A percentile compares a stretch with the other conserved stretches of the same genome.
Conservation (phyloP, 1,140 invertebrate species). For the Coptotermes formosanus region DNA sequence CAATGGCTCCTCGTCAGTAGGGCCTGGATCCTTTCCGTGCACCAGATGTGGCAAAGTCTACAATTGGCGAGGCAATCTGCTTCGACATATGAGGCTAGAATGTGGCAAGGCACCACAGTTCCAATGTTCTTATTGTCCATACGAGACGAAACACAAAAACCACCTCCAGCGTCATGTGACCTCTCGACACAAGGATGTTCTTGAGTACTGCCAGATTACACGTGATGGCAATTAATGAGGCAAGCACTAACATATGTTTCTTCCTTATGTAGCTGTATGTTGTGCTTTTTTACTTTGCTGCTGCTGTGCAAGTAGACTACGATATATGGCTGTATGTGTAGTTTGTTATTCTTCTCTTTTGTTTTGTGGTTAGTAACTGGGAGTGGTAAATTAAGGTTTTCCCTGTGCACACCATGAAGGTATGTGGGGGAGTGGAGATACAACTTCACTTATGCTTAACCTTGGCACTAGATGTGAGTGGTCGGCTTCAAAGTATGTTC, state of each 20-base stretch:
- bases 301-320: too few relatives aligned
- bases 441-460: too few relatives aligned
- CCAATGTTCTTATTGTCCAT: conserved; percentile 43
- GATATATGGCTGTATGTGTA: too few relatives aligned
- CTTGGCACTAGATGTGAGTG: too few relatives aligned
- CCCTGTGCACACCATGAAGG: too few relatives aligned
- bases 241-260: background rate
- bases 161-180: background rate
- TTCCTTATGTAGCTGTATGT: background rate
- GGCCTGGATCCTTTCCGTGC: conserved; percentile 22
- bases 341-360: too few relatives aligned
- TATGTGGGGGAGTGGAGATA: too few relatives aligned
- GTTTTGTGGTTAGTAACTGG: too few relatives aligned
- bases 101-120: conserved; percentile 47
- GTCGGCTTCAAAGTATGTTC: too few relatives aligned
- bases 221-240: conserved; percentile 8
- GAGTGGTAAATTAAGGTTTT: too few relatives aligned
- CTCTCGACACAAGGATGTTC: background rate
- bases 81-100: conserved; percentile 49
- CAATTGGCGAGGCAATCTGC: conserved; percentile 44
- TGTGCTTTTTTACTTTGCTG: background rate
- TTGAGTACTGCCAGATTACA: conserved; percentile 11
- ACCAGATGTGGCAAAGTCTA: conserved; percentile 42
- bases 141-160: conserved; percentile 42
- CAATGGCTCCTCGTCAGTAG: background rate